Conservation (phyloP, 2,888 invertebrate genomes). For the Mimumesa dahlbomi region DNA sequence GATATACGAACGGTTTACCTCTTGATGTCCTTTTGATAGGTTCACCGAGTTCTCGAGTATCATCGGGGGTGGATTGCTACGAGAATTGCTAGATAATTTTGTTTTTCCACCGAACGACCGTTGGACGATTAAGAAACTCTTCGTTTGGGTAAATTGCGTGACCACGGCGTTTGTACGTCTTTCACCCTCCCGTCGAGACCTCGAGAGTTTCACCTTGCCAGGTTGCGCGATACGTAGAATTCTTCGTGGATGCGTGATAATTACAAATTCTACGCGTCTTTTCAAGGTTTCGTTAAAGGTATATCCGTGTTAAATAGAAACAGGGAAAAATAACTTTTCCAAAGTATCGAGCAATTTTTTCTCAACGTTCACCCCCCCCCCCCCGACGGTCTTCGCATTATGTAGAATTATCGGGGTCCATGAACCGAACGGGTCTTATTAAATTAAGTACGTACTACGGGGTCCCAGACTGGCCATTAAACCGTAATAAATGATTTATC, state of each 20-base stretch:
- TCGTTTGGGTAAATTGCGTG: too few relatives aligned
- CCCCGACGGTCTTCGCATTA: not conserved
- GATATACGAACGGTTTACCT: constrained; percentile 43
- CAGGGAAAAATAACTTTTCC: too few relatives aligned
- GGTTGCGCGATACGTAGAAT: too few relatives aligned
- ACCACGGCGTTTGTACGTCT: too few relatives aligned
- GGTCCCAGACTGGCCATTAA: constrained; percentile 31
- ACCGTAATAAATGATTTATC: constrained; percentile 55
- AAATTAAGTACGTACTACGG: constrained; percentile 15
- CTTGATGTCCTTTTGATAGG: constrained; percentile 49
- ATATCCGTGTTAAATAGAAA: too few relatives aligned
- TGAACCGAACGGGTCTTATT: constrained; percentile 11
- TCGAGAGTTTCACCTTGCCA: too few relatives aligned
- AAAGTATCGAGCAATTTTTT: too few relatives aligned
- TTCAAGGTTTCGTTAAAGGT: too few relatives aligned
- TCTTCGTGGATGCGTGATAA: too few relatives aligned
- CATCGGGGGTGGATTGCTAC: constrained; percentile 13
- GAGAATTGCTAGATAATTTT: not conserved
- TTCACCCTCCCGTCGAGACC: too few relatives aligned
- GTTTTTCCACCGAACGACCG: not conserved
- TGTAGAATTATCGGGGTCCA: constrained; percentile 17
- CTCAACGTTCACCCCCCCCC: too few relatives aligned
- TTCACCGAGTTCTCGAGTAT: constrained; percentile 6
- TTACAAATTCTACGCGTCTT: too few relatives aligned
- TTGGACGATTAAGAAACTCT: not conserved